Conservation (phyloP, 1,140 invertebrate genomes). For the Stegodyphus dumicola region DNA sequence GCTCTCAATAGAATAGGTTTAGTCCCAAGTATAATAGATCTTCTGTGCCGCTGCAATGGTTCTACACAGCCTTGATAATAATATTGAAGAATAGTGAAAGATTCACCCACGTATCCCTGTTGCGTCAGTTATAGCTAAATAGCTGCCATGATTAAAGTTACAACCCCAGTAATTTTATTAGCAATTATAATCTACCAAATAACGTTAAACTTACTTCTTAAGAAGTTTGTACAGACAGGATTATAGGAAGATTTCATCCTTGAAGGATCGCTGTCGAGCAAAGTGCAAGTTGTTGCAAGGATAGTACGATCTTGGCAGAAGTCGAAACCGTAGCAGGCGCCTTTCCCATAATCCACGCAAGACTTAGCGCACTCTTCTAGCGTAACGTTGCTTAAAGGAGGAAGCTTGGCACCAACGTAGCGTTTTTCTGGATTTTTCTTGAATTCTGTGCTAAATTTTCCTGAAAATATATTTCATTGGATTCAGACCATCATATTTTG, state of each 20-base stretch:
- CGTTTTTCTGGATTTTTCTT: slow-evolving; percentile 16
- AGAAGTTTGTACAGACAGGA: slow-evolving; percentile 20
- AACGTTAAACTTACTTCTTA: slow-evolving; percentile 30
- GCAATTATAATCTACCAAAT: neutral
- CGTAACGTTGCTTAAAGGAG: slow-evolving; percentile 19
- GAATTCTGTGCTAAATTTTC: slow-evolving; percentile 55
- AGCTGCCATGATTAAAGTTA: too few species aligned
- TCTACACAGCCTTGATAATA: too few species aligned
- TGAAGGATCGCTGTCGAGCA: slow-evolving; percentile 14
- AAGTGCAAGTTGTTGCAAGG: slow-evolving; percentile 5
- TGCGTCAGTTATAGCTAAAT: too few species aligned
- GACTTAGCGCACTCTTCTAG: slow-evolving; percentile 43
- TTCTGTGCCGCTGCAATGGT: too few species aligned
- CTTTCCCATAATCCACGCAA: slow-evolving; percentile 33
- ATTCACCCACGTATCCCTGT: too few species aligned
- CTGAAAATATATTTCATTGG: neutral
- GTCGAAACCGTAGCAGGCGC: slow-evolving; percentile 37
- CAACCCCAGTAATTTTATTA: too few species aligned
- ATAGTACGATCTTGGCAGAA: slow-evolving; percentile 35
- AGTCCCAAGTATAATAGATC: too few species aligned
- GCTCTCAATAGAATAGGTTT: too few species aligned
- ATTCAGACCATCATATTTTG: too few species aligned
- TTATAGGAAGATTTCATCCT: neutral
- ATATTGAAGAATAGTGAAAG: too few species aligned
- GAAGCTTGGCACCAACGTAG: neutral